These are phyloP conservation scores for Odocoileus virginianus DNA, from an alignment of 2,113 vertebrate genomes.

Conservation along the genomic window DNA sequence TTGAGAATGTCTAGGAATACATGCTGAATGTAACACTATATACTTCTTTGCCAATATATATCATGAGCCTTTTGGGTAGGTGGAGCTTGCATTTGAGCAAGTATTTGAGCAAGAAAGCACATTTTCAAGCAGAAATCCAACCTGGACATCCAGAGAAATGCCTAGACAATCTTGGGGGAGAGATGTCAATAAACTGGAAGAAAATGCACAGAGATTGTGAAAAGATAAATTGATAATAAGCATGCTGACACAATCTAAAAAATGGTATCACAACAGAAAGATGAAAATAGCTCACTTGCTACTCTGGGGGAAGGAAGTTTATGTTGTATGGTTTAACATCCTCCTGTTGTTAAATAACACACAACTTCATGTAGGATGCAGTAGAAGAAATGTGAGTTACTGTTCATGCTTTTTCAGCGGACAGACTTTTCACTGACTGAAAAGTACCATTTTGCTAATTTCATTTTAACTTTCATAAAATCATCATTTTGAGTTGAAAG, in stretches of 20 bases:
- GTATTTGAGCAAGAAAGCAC: neutral
- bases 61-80: neutral
- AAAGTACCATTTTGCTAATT: constrained; percentile 52
- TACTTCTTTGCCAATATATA: neutral
- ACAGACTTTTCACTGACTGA: neutral
- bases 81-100: no score
- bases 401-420: neutral
- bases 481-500: constrained; percentile 11
- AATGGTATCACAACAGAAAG: constrained; percentile 51
- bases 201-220: neutral
- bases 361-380: neutral
- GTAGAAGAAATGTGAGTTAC: neutral
- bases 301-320: constrained; percentile 38
- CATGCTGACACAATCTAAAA: constrained; percentile 22
- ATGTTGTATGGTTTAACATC: neutral
- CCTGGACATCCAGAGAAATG: neutral
- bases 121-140: neutral
- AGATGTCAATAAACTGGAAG: neutral
- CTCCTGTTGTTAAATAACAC: neutral
- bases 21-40: neutral
- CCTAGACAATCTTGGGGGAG: neutral
- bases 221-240: constrained; percentile 44
- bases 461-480: constrained; percentile 43
- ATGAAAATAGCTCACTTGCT: constrained; percentile 55
- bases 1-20: neutral